Base-by-base conservation (phyloP, 2,888 invertebrate genomes). In the Lasioglossum malachurum region DNA sequence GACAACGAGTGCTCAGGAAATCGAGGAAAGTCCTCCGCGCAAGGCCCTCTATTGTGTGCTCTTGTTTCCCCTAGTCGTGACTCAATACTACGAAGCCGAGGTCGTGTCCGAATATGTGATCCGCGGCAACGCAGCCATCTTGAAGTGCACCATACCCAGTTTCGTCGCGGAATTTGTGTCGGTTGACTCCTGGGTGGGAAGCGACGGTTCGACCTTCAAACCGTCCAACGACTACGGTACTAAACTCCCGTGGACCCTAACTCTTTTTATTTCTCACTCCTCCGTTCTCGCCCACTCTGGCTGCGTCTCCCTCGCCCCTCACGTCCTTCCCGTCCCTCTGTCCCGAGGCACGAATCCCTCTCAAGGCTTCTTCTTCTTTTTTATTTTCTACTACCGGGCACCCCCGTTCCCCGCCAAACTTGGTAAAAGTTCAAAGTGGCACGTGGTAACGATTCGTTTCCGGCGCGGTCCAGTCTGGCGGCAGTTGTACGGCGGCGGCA, bases 111-210 rank as follows among this genome's bases (percentile, higher is more conserved):
- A 98, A 95, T 98, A 98, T 95, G 98, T 98, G 77, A 98, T 98
- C 92, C 97, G 97, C 92, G 98, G 98, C 88, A 98, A 98, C 95
- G 97, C 98, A 41, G 98, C 98, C 44, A 97, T 98, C 82, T 96
- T 98, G 82, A 98, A 98, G 95, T 98, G 98, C 95, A 98, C 97
- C 93, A 98, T 98, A 93, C 98, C 98, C 57, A 98, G 98, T 90
- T 98, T 98, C 95, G 98, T 98, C 86, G 97, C 98, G 82, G 98
- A 99, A 96, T 99, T 98, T 95, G 98, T 99, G 75, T 97, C 97
- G 94, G 98, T 99, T 76, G 97, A 98, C 94, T 97, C 98, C 89
- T 98, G 98, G 98, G 95, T 96, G 86, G 96, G 96, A 90, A 96
- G 96, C 90, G 96, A 96, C 90, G 97, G 96, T 90, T 96, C 97